Conservation (phyloP, 2,113 vertebrate genomes). For the Tenrec ecaudatus region DNA sequence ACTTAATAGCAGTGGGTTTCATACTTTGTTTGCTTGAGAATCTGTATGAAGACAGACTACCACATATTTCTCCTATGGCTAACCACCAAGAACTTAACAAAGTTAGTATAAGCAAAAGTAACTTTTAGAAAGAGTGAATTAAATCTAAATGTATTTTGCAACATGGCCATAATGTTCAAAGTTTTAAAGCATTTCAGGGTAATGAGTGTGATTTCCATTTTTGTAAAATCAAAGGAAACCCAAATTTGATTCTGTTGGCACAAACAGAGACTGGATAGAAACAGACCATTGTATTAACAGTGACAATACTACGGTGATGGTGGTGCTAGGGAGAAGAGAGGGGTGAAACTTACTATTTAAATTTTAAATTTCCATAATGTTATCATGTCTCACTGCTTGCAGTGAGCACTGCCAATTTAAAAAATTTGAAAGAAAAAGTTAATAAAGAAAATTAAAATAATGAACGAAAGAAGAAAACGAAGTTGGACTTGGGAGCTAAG, state of each 20-base stretch:
- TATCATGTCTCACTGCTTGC: not conserved
- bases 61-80: no score
- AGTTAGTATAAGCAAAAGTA: not conserved
- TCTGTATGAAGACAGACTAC: no score
- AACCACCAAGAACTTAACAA: no score
- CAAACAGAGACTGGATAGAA: not conserved
- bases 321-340: not conserved
- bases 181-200: not conserved
- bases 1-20: no score
- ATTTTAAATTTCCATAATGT: no score
- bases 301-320: not conserved
- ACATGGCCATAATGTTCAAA: not conserved
- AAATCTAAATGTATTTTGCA: not conserved
- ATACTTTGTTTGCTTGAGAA: no score
- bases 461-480: not conserved
- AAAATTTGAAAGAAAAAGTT: slow-evolving; percentile 6
- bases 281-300: not conserved
- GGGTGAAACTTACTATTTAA: not conserved
- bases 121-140: not conserved
- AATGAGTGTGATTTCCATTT: not conserved
- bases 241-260: not conserved
- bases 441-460: slow-evolving; percentile 16
- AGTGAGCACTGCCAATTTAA: not conserved
- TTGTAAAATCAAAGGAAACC: not conserved
- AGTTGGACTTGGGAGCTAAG: not conserved